Base-by-base conservation (phyloP, 2,113 vertebrate species). In the Apeltes quadracus region DNA sequence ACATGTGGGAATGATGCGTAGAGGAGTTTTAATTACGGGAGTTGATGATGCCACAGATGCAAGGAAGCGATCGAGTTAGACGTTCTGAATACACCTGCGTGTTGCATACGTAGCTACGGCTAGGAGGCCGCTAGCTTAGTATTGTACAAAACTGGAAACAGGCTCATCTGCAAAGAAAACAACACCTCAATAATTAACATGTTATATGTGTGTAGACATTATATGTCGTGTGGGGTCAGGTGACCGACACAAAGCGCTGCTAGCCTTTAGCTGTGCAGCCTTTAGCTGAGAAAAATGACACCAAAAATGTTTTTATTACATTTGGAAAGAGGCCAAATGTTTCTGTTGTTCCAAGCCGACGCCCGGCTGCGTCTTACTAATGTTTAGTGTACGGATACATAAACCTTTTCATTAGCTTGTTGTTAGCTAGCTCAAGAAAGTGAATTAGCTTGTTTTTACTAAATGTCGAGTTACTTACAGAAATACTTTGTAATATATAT, bases 1-100 rank as follows among this genome's bases (percentile, higher is more conserved):
- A 92, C 84, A 90, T 72, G 70, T 65, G 56, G 59, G 23, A 61
- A 78, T 75, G 59, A 72, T 66, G 73, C 87, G 82, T 72, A 79
- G 10, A 65, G 22, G 39, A 20, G 1, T 18, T 69, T 66, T 44
- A 44, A 63, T 81, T 73, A 54, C 2, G 7, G 41, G 25, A 38
- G 36, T 39, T 27, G 25, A 51, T 59, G 25, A 76, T 66, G 39
- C 46, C 4, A 15, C 34, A 54, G 44, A 68, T 69, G 11, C 27
- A 32, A 7, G 75, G 44, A 80, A 74, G 51, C 5, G n/a, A 32
- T 2, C 50, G 15, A 64, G 22, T 7, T 55, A 44, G 41, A 63
- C 3, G 44, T 32, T 4, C 8, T 43, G 23, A 43, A 12, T n/a
- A 43, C 23, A 34, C 32, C 4, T 34, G 32, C 32, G 29, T 2